These are phyloP conservation scores for Lordiphosa fenestrarum DNA, from an alignment of 2,888 invertebrate species.

Conservation along the genomic window DNA sequence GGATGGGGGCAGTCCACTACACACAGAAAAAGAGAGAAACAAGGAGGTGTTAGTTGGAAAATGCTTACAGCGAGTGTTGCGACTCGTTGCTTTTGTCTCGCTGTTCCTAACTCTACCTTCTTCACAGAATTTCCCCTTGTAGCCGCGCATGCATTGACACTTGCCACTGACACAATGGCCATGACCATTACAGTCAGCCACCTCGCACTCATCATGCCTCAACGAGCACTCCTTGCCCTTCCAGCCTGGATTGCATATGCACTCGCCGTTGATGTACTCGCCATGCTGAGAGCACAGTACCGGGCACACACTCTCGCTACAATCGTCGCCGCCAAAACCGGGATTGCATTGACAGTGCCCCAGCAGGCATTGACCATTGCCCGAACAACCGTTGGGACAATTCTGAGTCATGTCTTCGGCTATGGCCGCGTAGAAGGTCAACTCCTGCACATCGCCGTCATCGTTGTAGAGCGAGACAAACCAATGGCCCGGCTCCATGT, in stretches of 20 bases:
- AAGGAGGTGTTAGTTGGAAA: not conserved
- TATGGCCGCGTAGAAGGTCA: slow-evolving; percentile 90
- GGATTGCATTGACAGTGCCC: slow-evolving; percentile 98
- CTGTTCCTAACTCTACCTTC: slow-evolving; percentile 83
- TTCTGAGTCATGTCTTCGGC: slow-evolving; percentile 96
- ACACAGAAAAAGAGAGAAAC: slow-evolving; percentile 4
- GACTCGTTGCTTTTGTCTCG: not conserved
- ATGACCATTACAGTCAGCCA: slow-evolving; percentile 96
- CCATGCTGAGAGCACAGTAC: slow-evolving; percentile 98
- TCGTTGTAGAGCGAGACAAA: slow-evolving; percentile 98
- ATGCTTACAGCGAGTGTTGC: not conserved
- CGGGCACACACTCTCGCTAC: slow-evolving; percentile 98
- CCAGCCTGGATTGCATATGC: slow-evolving; percentile 98
- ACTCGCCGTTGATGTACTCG: slow-evolving; percentile 97
- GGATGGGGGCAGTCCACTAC: slow-evolving; percentile 96
- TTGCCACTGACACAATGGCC: slow-evolving; percentile 97
- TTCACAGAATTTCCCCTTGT: slow-evolving; percentile 96
- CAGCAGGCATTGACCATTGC: slow-evolving; percentile 96
- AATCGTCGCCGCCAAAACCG: slow-evolving; percentile 97
- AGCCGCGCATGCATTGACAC: slow-evolving; percentile 96
- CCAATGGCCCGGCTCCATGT: slow-evolving; percentile 98
- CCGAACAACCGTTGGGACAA: slow-evolving; percentile 97
- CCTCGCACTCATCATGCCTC: slow-evolving; percentile 97
- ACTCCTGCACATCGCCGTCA: slow-evolving; percentile 93
- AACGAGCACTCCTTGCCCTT: slow-evolving; percentile 98